Percentiles rank a stretch among this genome's conserved stretches.
phyloP scores from a whole-genome alignment of 2,797 vertebrate species.

The Chrysocyon brachyurus region DNA sequence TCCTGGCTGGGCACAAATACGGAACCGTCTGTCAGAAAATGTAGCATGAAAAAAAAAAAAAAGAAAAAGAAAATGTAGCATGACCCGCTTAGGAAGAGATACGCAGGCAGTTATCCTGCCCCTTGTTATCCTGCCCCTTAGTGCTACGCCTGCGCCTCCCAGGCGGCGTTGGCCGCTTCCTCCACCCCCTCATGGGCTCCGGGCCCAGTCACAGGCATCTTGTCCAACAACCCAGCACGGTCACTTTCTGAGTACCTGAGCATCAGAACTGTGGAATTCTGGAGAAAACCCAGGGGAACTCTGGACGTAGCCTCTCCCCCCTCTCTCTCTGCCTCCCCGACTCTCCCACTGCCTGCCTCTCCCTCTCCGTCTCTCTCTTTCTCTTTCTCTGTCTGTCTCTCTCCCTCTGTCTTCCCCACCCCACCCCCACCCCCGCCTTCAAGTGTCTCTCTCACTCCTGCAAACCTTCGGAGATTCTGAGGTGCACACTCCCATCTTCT shows the following conservation, averaged over 20 bases:
- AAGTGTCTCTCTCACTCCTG: background rate
- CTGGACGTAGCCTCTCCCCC: conserved; percentile 56
- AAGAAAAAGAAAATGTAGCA: background rate
- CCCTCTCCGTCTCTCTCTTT: background rate
- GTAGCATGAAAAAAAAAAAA: background rate
- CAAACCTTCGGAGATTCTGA: background rate
- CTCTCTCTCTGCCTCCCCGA: background rate
- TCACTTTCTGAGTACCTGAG: conserved; percentile 78
- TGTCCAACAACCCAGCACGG: background rate
- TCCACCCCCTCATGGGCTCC: background rate
- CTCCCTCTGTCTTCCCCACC: background rate
- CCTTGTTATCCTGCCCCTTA: background rate
- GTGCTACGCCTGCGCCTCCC: background rate
- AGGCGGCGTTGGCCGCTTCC: background rate
- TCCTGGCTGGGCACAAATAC: background rate
- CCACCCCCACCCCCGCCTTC: background rate
- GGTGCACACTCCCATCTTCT: background rate
- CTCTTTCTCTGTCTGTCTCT: background rate
- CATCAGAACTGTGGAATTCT: conserved; percentile 78
- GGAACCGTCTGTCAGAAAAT: background rate
- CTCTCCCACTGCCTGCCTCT: background rate
- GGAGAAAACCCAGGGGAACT: conserved; percentile 55
- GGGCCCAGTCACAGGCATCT: background rate
- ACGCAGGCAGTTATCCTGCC: background rate
- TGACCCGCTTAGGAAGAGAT: background rate